Base-by-base conservation (phyloP, 2,797 vertebrate genomes). In the Eremophila alpestris region DNA sequence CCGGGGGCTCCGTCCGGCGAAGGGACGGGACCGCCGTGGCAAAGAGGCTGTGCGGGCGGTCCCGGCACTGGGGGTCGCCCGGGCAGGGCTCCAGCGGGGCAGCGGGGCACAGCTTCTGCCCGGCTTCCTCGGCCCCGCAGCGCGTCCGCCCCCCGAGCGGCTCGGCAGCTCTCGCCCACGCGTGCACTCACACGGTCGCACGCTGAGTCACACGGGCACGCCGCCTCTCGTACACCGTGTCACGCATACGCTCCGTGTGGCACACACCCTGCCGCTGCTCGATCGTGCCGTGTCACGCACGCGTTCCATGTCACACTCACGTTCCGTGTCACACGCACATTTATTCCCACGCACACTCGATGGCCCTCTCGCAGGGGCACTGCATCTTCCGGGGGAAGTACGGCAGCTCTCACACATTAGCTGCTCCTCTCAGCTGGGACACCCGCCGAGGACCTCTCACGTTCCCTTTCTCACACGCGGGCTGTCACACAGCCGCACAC, bases 151-250 rank as follows among this genome's bases (percentile, higher is more conserved):
- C 26, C 27, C 75, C 43, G 46, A 56, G 54, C 75, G 43, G 38
- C 75, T 81, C 82, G 45, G 91, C 83, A 26, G 80, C 65, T 78
- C 22, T 90, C 95, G 88, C 95, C 95, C 88, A 93, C 94, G 88
- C 90, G 94, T 89, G 95, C 82, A 81, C 90, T 94, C 63, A 21
- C 80, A 85, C 77, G 91, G 90, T 63, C 52, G 80, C 69, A 83
- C 52, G 65, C 81, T 96, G 94, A 96, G 94, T 95, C 95, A 96
- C 81, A 36, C 81, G 65, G 87, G 78, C 90, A 71, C 75, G 60
- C 64, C 67, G 93, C 82, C 85, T 59, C 63, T 83, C 84, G 83
- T 32, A 21, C 83, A 27, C 90, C 62, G 49, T 81, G 85, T 87
- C 94, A 93, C 92, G 84, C 90, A 91, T 2, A 52, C 40, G 20